A percentile compares a stretch with the other conserved stretches of the same genome.
Evolutionary conservation across 2,113 vertebrate species (phyloP).

Genomic region (Triplophysa dalaica): DNA sequence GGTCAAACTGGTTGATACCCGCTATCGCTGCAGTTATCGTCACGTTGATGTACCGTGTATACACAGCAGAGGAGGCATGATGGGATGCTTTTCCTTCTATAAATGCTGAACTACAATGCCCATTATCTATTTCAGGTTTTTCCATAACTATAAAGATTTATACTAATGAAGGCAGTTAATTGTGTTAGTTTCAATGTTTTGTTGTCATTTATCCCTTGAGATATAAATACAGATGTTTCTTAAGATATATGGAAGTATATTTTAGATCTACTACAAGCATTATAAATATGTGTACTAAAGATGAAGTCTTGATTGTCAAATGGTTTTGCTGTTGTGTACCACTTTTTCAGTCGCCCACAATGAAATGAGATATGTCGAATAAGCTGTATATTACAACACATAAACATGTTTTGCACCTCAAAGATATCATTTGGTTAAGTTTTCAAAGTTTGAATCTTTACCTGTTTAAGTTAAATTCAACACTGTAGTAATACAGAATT

Average conservation of each 20-base stretch:
- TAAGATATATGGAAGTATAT: conserved; percentile 3
- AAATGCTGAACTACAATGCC: conserved; percentile 36
- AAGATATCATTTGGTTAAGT: neutral
- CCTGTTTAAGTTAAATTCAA: too few species aligned
- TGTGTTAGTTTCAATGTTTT: neutral
- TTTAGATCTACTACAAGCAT: conserved; percentile 1
- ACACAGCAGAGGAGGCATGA: conserved; percentile 67
- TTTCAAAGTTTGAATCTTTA: too few species aligned
- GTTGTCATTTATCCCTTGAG: neutral
- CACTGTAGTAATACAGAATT: too few species aligned
- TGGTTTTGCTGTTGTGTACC: conserved; percentile 52
- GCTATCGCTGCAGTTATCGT: conserved; percentile 74
- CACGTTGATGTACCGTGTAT: conserved; percentile 84
- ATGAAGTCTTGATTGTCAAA: conserved; percentile 41
- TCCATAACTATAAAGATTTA: conserved; percentile 31
- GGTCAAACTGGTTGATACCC: conserved; percentile 85
- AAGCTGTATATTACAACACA: neutral
- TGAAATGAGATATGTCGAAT: neutral
- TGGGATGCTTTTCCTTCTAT: neutral
- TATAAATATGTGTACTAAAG: conserved; percentile 38
- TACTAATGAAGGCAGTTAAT: conserved; percentile 56
- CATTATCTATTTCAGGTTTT: conserved; percentile 45
- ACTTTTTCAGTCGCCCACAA: neutral
- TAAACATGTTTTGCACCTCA: neutral
- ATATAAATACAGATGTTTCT: conserved; percentile 30